Base-by-base conservation (phyloP, 1,140 invertebrate species). In the Lucilia cuprina region DNA sequence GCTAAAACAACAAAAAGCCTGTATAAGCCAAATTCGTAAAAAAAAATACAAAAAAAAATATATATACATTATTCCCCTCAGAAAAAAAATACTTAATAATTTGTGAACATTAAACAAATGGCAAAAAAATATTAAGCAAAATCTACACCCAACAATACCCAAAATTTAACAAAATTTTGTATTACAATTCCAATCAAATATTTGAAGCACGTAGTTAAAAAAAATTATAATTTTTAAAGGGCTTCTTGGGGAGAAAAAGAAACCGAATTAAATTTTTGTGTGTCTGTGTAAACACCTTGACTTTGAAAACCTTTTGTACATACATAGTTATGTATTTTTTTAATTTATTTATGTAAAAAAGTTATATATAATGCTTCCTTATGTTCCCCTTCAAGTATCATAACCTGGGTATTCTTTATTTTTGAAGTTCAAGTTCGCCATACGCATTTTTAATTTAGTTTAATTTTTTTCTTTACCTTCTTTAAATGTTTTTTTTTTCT, bases 261-360 rank as follows among this genome's bases (percentile, higher is more conserved):
- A 2, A 30, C 25, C 25, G 25, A 30, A 30, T 3, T 3, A 30
- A 30, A 30, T n/a, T 17, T 41, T 41, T 60, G 55, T n/a, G 55
- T 60, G 55, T 60, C n/a, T 60, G 50, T 21, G 65, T 70, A 70
- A 70, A 70, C 65, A 70, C 65, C 65, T 70, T 70, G 65, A 70
- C 65, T 70, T 70, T 70, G 65, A 70, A 21, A 70, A 70, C 19
- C 65, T 21, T 70, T 70, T 70, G 60, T 21, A 70, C 60, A 21
- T 70, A n/a, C n/a, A n/a, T n/a, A n/a, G n/a, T n/a, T n/a, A n/a
- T n/a, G n/a, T n/a, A 55, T n/a, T 55, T 55, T 55, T 55, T 55
- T 41, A 17, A 55, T 14, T 55, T 55, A 17, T 55, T 55, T 55
- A 55, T 41, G 17, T 12, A 55, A 14, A 55, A 12, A 8, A 7